Percentiles rank a stretch among this genome's conserved stretches.
These are phyloP conservation scores for Campoletis sonorensis DNA, from an alignment of 1,140 invertebrate species.

Conservation along the genomic window DNA sequence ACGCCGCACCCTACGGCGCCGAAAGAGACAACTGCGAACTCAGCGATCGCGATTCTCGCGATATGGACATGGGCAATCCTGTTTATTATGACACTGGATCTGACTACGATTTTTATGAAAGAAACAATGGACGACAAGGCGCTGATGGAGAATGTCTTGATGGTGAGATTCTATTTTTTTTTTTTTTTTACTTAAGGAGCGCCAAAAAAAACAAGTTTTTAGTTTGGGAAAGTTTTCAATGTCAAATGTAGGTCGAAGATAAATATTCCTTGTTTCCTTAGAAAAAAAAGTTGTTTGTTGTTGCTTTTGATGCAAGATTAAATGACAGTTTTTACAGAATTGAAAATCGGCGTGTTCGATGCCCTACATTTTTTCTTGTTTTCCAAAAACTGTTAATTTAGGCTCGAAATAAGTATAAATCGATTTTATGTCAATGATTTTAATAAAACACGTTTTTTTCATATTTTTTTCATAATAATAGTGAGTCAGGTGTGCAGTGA, in stretches of 20 bases:
- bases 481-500: slow-evolving; percentile 94
- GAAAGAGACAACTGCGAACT: slow-evolving; percentile 92
- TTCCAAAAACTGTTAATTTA: no score
- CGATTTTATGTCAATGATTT: no score
- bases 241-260: no score
- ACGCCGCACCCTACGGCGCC: slow-evolving; percentile 79
- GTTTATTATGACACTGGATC: slow-evolving; percentile 89
- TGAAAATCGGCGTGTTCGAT: no score
- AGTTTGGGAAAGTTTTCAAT: no score
- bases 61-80: slow-evolving; percentile 90
- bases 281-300: no score
- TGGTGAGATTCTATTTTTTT: slow-evolving; percentile 77
- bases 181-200: not conserved
- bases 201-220: no score
- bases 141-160: slow-evolving; percentile 87
- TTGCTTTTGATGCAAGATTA: no score
- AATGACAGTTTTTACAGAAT: no score
- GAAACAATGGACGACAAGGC: slow-evolving; percentile 83
- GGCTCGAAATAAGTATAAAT: no score
- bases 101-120: slow-evolving; percentile 92
- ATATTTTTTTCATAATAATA: slow-evolving; percentile 69
- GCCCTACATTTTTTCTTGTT: no score
- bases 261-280: no score
- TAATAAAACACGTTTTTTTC: slow-evolving; percentile 28
- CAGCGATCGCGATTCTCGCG: slow-evolving; percentile 89